Evolutionary conservation across 2,113 vertebrate genomes (phyloP), one percentile per base, ranked within the genome.

Genomic region (Hylia prasina): DNA sequence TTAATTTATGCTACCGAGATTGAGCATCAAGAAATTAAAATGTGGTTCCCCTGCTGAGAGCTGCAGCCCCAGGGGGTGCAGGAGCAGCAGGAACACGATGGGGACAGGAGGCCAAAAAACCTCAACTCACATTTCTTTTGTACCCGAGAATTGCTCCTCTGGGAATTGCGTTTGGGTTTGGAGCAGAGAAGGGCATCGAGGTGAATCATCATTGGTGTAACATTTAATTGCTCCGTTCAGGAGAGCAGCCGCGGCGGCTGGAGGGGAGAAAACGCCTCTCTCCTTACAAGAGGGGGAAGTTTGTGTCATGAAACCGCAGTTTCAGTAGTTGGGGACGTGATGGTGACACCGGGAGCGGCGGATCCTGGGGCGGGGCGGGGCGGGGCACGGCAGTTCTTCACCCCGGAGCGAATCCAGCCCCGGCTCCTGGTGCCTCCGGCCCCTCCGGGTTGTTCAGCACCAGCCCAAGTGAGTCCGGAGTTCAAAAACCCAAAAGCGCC

Each of bases 391-490:
- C 50, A 13, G 3, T 9, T 51, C 6, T 5, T 17, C 10, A 6
- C 9, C 25, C 13, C 31, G 3, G 31, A 33, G 57, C 4, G 1
- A 48, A 0, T 30, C 30, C 37, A 15, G 15, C 27, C 58, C 57
- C 58, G 35, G 8, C 68, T 48, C 9, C 2, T 2, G 42, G 7
- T 8, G 16, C 47, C 45, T 11, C 6, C 2, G 2, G 54, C 19
- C 20, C 16, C 57, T 13, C 31, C 0, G 4, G 39, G 21, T 13
- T 10, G 17, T 28, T 33, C 13, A 1, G 61, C 2, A 1, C 11
- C 6, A 1, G 1, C 17, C 16, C 14, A 0, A 2, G 18, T 1
- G 40, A 33, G 28, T 11, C 44, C 0, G 40, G 9, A n/a, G 25
- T 1, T 15, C 31, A 1, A 2, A 15, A 22, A 1, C 42, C 31